Conservation (phyloP, 2,113 vertebrate genomes). For the Actenoides lindsayi region DNA sequence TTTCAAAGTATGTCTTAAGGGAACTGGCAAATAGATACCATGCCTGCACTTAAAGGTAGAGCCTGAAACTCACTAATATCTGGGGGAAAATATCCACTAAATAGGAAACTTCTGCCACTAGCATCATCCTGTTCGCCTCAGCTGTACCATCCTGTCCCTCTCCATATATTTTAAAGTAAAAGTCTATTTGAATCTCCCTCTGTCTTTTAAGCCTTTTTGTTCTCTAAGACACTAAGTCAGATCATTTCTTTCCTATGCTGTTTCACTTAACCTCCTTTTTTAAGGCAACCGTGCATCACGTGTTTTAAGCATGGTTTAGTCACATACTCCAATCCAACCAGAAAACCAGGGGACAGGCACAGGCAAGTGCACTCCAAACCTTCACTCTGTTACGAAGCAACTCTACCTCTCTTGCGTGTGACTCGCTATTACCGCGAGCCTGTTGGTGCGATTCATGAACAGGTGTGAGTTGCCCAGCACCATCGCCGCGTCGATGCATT, state of each 20-base stretch:
- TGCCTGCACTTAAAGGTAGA: neutral
- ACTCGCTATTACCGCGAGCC: constrained; percentile 90
- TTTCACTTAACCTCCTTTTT: neutral
- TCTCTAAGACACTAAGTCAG: neutral
- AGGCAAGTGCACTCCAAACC: rapidly evolving
- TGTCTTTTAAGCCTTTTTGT: neutral
- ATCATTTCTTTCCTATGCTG: neutral
- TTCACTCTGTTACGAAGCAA: neutral
- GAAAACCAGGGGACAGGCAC: neutral
- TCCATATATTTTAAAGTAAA: neutral
- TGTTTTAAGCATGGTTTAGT: neutral
- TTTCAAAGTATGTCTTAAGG: neutral
- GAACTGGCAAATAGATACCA: neutral
- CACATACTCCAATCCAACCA: neutral
- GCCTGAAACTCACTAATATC: neutral
- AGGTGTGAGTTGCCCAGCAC: constrained; percentile 93
- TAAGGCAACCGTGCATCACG: rapidly evolving
- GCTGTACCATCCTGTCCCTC: neutral
- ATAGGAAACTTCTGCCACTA: neutral
- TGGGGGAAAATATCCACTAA: neutral
- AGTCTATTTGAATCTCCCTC: neutral
- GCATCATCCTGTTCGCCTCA: neutral
- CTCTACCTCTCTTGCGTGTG: constrained; percentile 92
- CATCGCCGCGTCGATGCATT: constrained; percentile 92
- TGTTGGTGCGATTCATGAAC: constrained; percentile 90